A percentile compares a stretch with the other conserved stretches of the same genome.
Evolutionary conservation across 2,797 vertebrate genomes (phyloP).

Genomic region (Sitta carolinensis): DNA sequence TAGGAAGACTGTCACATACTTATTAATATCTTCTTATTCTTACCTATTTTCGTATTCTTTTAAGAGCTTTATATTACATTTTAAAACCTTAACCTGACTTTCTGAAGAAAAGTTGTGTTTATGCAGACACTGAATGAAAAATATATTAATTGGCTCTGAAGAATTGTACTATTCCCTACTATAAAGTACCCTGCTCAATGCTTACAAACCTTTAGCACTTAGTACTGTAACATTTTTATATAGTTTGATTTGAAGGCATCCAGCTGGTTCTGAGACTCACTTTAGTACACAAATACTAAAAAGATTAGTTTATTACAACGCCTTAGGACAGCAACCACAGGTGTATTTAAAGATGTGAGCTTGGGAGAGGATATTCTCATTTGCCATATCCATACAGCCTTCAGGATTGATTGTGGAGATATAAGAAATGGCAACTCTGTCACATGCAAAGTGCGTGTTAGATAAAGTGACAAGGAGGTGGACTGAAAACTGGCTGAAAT

Average conservation of each 20-base stretch:
- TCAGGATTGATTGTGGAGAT: neutral
- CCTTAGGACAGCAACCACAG: neutral
- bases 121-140: neutral
- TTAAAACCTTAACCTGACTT: neutral
- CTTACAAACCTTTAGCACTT: neutral
- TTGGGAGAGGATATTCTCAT: neutral
- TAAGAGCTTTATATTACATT: neutral
- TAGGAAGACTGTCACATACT: neutral
- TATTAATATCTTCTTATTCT: neutral
- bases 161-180: neutral
- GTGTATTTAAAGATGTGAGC: neutral
- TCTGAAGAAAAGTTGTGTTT: neutral
- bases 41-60: neutral
- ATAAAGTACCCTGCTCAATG: neutral
- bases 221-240: neutral
- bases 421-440: neutral
- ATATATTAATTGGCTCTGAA: neutral
- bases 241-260: neutral
- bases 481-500: neutral
- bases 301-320: neutral
- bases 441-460: neutral
- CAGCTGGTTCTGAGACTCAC: neutral
- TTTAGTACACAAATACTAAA: neutral
- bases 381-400: neutral
- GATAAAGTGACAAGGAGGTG: neutral